Evolutionary conservation across 1,140 invertebrate species (phyloP), one percentile per base, ranked within the genome.

Genomic region (Trichoplusia ni): DNA sequence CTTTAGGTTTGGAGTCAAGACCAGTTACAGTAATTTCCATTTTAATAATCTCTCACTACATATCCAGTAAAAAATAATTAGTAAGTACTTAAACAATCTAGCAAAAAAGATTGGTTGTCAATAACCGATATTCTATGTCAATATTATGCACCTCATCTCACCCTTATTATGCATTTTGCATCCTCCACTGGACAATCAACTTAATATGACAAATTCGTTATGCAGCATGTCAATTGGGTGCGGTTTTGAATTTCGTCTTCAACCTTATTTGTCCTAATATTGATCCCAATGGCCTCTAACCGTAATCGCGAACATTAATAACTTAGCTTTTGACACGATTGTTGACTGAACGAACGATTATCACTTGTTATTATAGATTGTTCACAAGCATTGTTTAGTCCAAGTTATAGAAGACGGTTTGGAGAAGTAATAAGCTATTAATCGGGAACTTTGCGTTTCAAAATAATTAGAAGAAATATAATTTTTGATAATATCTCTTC

Each of bases 121-220:
- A n/a, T n/a, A n/a, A n/a, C 11, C 9, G 27, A 35, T 27, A 31
- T 33, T 47, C 8, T 4, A 47, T 1, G 4, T 4, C 42, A 23
- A 31, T 4, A 11, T 31, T n/a, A n/a, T n/a, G n/a, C n/a, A n/a
- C n/a, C n/a, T n/a, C n/a, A 13, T 51, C 27, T 4, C 16, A 19
- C 18, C 27, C 9, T 18, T 16, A 31, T 29, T 27, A 11, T 47
- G 9, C 6, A 3, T 2, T 9, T 37, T n/a, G 33, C 6, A 11
- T 37, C 33, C 19, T 53, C 49, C 14, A 21, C 13, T 13, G 11
- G 46, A n/a, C 46, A 64, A 72, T 73, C 61, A 51, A 67, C 64
- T 68, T 67, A 75, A 85, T 82, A 81, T 75, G 84, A 87, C 82
- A 84, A 85, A 85, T 87, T 78, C 56, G 75, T 76, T 80, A 77